Percentiles rank a stretch among this genome's conserved stretches.
These are phyloP conservation scores for Nycteola revayana DNA, from an alignment of 2,888 invertebrate genomes.

Conservation along the genomic window DNA sequence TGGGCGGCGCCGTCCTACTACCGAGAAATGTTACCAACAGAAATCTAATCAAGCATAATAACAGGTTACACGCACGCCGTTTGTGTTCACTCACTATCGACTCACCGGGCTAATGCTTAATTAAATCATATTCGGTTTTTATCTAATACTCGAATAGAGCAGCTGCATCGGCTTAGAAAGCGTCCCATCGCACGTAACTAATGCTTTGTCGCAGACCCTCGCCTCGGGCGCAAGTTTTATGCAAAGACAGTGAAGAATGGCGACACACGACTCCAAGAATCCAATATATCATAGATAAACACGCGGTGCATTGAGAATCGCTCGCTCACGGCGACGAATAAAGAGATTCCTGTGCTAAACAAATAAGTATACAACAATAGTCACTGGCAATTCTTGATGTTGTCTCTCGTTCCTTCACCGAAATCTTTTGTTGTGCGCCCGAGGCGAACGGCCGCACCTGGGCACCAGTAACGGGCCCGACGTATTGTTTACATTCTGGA, in stretches of 20 bases:
- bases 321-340: constrained; percentile 47
- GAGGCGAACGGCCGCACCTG: constrained; percentile 68
- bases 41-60: constrained; percentile 82
- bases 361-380: constrained; percentile 63
- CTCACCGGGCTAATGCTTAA: constrained; percentile 73
- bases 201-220: constrained; percentile 42
- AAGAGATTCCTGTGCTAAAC: constrained; percentile 66
- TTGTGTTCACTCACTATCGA: constrained; percentile 75
- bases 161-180: constrained; percentile 53
- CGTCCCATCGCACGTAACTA: constrained; percentile 42
- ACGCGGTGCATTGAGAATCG: constrained; percentile 47
- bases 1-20: constrained; percentile 77
- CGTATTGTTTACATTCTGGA: constrained; percentile 63
- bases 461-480: constrained; percentile 54
- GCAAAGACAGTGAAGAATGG: constrained; percentile 46
- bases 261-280: constrained; percentile 51
- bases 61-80: constrained; percentile 77
- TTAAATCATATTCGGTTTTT: constrained; percentile 77
- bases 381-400: constrained; percentile 55
- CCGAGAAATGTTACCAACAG: constrained; percentile 82
- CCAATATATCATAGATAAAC: constrained; percentile 72
- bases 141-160: constrained; percentile 53
- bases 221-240: constrained; percentile 36
- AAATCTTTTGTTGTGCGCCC: constrained; percentile 74
- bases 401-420: constrained; percentile 65